phyloP scores from a whole-genome alignment of 30 jellyfish, hydroid and myxozoan genomes.

The Pelagia noctiluca region DNA sequence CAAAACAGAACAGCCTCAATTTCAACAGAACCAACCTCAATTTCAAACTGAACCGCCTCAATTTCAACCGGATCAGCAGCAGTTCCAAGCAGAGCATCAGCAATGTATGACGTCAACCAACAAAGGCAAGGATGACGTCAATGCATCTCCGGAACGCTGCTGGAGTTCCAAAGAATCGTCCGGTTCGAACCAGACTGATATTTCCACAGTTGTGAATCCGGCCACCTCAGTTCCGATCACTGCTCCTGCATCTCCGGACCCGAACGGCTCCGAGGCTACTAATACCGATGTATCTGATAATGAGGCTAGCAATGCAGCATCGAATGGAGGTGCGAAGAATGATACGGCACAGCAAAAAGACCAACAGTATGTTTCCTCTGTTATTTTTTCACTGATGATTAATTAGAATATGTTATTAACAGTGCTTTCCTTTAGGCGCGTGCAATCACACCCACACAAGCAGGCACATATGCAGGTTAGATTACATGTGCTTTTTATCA shows the following conservation, averaged over 20 bases:
- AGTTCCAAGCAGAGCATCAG: not conserved
- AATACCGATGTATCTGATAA: constrained; percentile 63
- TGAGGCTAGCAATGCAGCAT: constrained; percentile 37
- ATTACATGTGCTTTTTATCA: too few species aligned
- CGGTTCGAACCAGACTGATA: constrained; percentile 91
- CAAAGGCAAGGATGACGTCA: constrained; percentile 45
- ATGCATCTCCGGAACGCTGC: constrained; percentile 65
- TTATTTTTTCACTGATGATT: too few species aligned
- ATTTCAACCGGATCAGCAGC: constrained; percentile 1
- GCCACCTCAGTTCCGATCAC: constrained; percentile 97
- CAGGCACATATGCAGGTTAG: too few species aligned
- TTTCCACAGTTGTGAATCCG: constrained; percentile 96
- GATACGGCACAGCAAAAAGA: too few species aligned
- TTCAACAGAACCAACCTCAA: constrained; percentile 65
- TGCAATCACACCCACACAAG: too few species aligned
- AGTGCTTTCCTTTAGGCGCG: too few species aligned
- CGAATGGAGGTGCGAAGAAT: too few species aligned
- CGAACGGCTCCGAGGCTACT: constrained; percentile 90
- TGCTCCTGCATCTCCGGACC: constrained; percentile 99
- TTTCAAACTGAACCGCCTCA: constrained; percentile 34
- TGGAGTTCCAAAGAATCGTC: constrained; percentile 97
- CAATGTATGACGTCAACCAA: constrained; percentile 30
- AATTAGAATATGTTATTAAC: too few species aligned
- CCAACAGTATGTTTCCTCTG: too few species aligned
- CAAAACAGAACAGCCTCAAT: not conserved